Evolutionary conservation across 2,797 vertebrate species (phyloP).

Genomic region (Chelon labrosus): DNA sequence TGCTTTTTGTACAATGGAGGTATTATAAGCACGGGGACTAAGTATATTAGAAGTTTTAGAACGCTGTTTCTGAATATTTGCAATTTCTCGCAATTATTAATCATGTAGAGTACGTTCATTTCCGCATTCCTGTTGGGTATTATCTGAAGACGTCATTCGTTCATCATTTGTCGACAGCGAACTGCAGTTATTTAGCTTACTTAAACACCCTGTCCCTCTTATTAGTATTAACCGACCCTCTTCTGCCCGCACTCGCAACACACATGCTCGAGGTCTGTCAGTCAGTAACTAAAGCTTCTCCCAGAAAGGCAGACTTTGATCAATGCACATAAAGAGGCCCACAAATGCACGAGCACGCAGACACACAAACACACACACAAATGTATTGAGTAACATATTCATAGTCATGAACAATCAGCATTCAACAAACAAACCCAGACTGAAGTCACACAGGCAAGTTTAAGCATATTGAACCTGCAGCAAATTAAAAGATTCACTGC

Average conservation of each 20-base stretch:
- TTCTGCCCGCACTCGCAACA: constrained; percentile 1
- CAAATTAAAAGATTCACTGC: constrained; percentile 44
- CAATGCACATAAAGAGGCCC: constrained; percentile 48
- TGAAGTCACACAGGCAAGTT: constrained; percentile 24
- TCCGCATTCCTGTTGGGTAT: constrained; percentile 4
- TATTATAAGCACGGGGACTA: too few species aligned
- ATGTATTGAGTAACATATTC: constrained; percentile 51
- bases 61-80: not conserved
- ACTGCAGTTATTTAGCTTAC: constrained; percentile 45
- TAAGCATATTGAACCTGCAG: constrained; percentile 14
- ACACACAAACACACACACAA: constrained; percentile 36
- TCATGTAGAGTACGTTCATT: not conserved
- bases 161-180: constrained; percentile 19
- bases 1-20: not conserved
- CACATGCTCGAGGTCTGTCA: constrained; percentile 55
- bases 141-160: constrained; percentile 11
- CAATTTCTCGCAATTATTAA: not conserved
- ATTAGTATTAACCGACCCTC: constrained; percentile 8
- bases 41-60: not conserved
- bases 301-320: constrained; percentile 76
- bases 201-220: not conserved
- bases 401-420: constrained; percentile 49
- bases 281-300: constrained; percentile 67
- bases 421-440: constrained; percentile 43
- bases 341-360: constrained; percentile 23